Base-by-base conservation (phyloP, 2,888 invertebrate species). In the Rhyacophila evoluta region DNA sequence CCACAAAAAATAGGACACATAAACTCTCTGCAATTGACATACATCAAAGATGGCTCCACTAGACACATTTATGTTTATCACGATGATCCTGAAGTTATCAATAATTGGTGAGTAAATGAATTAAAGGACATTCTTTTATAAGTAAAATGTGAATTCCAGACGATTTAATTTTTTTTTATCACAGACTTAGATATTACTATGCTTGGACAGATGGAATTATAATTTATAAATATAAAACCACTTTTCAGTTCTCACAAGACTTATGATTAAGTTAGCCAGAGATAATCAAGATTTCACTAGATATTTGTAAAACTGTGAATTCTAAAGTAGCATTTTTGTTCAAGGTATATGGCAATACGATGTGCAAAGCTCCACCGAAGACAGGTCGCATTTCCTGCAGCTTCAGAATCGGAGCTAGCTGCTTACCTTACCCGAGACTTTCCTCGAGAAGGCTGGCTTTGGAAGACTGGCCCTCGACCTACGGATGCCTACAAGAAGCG, bases 61-160 rank as follows among this genome's bases (percentile, higher is more conserved):
- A 88, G 97, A 81, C 96, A 96, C 85, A 94, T 97, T 83, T 97
- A 94, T 86, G 94, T 97, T 0, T 95, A 95, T 85, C 95, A 96
- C 83, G 95, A 96, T 83, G 95, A 95, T 83, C 92, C 95, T 0
- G 95, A 96, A 89, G 93, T 94, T 72, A 95, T 96, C 80, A 94
- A 93, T 41, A 95, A 95, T 86, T 97, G 97, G 97, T 92, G 87
- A 86, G 87, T 72, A 41, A n/a, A 37, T 27, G 29, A 2, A 33
- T 33, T 33, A n/a, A n/a, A n/a, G n/a, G n/a, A n/a, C n/a, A n/a
- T n/a, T n/a, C n/a, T n/a, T n/a, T n/a, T n/a, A n/a, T n/a, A n/a
- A n/a, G n/a, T n/a, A n/a, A n/a, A n/a, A n/a, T n/a, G n/a, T n/a
- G n/a, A n/a, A n/a, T n/a, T n/a, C n/a, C n/a, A n/a, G n/a, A n/a